Evolutionary conservation across 2,888 invertebrate genomes (phyloP).

Genomic region (Tiliacea aurago): DNA sequence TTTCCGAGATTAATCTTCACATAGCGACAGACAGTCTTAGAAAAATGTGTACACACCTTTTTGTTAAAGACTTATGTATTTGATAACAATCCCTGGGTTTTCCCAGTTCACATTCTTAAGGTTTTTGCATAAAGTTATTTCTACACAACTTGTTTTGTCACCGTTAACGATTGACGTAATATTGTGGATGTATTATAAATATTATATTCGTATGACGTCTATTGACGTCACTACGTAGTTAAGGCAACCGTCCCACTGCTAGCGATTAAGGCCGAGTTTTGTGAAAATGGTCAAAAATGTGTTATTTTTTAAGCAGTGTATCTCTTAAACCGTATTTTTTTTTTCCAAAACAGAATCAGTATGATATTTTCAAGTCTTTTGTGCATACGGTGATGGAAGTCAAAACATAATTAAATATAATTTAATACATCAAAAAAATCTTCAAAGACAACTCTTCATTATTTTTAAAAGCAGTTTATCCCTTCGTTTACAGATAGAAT

Average conservation of each 20-base stretch:
- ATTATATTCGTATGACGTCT: constrained; percentile 16
- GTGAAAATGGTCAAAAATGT: too few species aligned
- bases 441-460: too few species aligned
- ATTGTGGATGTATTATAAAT: not conserved
- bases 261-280: not conserved
- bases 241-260: not conserved
- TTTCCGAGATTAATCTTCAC: not conserved
- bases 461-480: too few species aligned
- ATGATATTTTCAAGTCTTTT: too few species aligned
- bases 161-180: not conserved
- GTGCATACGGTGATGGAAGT: too few species aligned
- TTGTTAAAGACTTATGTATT: not conserved
- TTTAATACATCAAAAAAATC: too few species aligned
- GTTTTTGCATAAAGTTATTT: constrained; percentile 20
- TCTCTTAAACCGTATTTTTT: too few species aligned
- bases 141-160: constrained; percentile 4
- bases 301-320: too few species aligned
- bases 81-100: not conserved
- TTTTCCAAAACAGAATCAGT: too few species aligned
- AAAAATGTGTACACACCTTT: not conserved
- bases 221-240: constrained; percentile 16
- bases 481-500: too few species aligned
- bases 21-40: not conserved
- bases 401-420: too few species aligned
- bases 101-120: not conserved